Base-by-base conservation (phyloP, 2,113 vertebrate genomes). In the Podarcis muralis region DNA sequence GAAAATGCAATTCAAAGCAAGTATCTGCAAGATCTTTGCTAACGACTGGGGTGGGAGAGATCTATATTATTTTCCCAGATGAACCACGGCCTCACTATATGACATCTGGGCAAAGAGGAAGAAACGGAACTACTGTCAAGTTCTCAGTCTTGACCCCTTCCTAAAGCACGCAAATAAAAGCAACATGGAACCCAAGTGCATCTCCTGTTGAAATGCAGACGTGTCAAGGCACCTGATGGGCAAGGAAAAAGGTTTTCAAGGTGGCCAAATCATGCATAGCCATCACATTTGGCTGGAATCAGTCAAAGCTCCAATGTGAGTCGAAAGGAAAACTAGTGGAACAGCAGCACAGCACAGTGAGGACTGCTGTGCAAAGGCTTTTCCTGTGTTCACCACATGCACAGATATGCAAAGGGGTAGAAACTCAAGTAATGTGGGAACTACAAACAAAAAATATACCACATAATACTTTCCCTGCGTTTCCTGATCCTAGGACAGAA, bases 21-120 rank as follows among this genome's bases (percentile, higher is more conserved):
- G 87, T 90, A 91, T 53, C 2, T 91, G 69, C 87, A 87, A 16
- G 1, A 87, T 79, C 65, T 87, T 59, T 88, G 76, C 20, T 86
- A 83, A 87, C n/a, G 6, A 77, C 27, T 43, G 0, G 23, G 66
- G 22, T 62, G 84, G 68, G 74, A 25, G 83, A 87, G 32, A 84
- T 37, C 32, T 86, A 2, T 22, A 43, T 81, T 85, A 81, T 4
- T 62, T 93, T 6, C n/a, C 68, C 78, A 71, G 71, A 15, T 71
- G 30, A 80, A 32, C 23, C 8, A 77, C 40, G 57, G 81, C 23
- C 27, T 22, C 76, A 90, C 23, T 0, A 0, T 0, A 0, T 0
- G 32, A 72, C 0, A 87, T 5, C 62, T 75, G 16, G 30, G 68
- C 71, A 15, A 88, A 30, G 0, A 18, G 32, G 18, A 15, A 62